Evolutionary conservation across 2,797 vertebrate species (phyloP).

Genomic region (Lacerta viridis): DNA sequence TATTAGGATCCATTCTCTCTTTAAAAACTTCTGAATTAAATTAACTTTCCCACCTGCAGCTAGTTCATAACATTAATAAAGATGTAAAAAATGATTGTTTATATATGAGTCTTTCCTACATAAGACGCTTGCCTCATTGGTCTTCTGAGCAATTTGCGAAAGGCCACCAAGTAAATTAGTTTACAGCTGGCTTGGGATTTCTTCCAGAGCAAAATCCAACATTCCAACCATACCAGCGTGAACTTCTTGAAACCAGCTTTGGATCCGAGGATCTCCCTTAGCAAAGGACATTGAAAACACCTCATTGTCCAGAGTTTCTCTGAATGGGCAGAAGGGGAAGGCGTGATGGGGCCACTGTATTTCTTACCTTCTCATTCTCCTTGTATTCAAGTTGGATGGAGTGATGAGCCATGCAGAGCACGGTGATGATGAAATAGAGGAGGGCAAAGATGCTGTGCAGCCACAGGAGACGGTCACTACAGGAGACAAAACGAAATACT

Average conservation of each 20-base stretch:
- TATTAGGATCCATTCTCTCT: neutral
- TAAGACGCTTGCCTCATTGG: neutral
- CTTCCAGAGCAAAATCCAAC: neutral
- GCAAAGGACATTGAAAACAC: conserved; percentile 10
- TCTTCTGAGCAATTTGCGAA: neutral
- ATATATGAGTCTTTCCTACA: neutral
- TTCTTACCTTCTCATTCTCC: conserved; percentile 90
- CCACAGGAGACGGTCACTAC: conserved; percentile 92
- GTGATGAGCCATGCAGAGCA: conserved; percentile 94
- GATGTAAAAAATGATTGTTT: neutral
- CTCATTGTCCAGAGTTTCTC: neutral
- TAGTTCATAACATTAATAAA: neutral
- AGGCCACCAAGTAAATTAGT: neutral
- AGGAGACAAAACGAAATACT: conserved; percentile 24
- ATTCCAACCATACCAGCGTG: neutral
- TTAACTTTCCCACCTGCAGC: neutral
- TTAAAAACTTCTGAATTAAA: conserved; percentile 20
- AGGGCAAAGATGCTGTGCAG: conserved; percentile 93
- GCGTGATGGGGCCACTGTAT: neutral
- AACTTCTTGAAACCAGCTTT: conserved; percentile 21
- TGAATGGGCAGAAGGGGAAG: neutral
- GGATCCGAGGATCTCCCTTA: neutral
- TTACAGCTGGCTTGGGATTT: neutral
- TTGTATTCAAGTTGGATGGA: conserved; percentile 89
- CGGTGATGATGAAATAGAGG: conserved; percentile 92